Evolutionary conservation across 2,113 vertebrate genomes (phyloP).

Genomic region (Podilymbus podiceps): DNA sequence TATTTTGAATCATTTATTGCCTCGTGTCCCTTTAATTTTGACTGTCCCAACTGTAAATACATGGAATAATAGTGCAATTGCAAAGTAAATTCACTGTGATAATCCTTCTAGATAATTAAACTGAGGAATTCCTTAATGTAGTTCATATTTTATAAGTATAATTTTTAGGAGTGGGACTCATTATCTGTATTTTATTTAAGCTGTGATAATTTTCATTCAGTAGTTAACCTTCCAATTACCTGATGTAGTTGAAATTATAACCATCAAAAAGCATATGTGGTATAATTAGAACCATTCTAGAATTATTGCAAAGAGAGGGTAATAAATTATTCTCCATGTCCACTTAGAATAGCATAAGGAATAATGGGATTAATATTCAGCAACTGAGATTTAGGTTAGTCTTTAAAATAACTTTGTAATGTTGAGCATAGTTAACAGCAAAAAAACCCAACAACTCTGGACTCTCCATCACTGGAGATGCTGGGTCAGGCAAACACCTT

Average conservation of each 20-base stretch:
- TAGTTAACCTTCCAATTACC: conserved; percentile 22
- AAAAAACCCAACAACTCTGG: background rate
- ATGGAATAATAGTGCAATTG: background rate
- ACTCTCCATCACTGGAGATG: background rate
- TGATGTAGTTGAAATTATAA: conserved; percentile 20
- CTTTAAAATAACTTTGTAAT: background rate
- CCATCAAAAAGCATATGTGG: background rate
- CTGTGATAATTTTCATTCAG: background rate
- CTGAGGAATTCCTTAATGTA: background rate
- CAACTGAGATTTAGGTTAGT: background rate
- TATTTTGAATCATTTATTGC: background rate
- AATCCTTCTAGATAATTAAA: background rate
- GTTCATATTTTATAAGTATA: background rate
- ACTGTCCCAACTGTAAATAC: background rate
- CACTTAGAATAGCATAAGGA: background rate
- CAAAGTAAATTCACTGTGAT: background rate
- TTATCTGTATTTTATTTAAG: conserved; percentile 18
- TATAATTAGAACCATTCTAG: background rate
- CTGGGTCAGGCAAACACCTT: background rate
- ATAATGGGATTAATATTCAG: background rate
- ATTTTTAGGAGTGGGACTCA: background rate
- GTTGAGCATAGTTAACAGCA: background rate
- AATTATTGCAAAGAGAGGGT: background rate
- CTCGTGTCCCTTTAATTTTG: background rate
- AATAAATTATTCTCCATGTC: background rate